Evolutionary conservation across 1,140 invertebrate species (phyloP), one percentile per base, ranked within the genome.

Genomic region (Agrypnia vestita): DNA sequence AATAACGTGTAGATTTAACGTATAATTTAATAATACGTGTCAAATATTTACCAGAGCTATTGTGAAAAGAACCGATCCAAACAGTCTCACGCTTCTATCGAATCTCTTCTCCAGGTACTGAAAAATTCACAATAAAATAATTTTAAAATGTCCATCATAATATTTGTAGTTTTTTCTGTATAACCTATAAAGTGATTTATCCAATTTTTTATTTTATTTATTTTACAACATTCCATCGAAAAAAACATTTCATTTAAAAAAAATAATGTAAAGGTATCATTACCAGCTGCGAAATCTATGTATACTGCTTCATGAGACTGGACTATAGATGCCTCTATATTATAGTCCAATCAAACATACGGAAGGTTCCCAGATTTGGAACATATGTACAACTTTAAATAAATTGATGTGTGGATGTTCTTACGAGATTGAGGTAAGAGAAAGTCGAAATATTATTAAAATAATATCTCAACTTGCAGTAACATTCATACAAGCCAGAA

Each of bases 101-200:
- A 95, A 97, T 84, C 95, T 90, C 86, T 91, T 89, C 84, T 96
- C 95, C 84, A 97, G 91, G 85, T 97, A 97, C 93, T 96, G 90
- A 89, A 88, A 84, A 55, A 53, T 13, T 73, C 47, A 47, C 1
- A 51, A 4, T 0, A 12, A 11, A 19, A 71, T 49, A 46, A 51
- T 6, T 51, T 71, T 71, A 12, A 71, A 21, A 44, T 17, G 3
- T 51, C 10, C 1, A 67, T 43, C 3, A 3, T n/a, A 46, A 13
- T 43, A 43, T 67, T 67, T 13, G 11, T 67, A 59, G 4, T 59
- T 1, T 17, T 12, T 51, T 51, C 49, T 51, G 11, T 51, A 9
- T 12, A 15, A 3, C 17, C 15, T 59, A 3, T 17, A 1, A 59
- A 59, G 17, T 3, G 17, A 59, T 59, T 59, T 59, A 17, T 59